These are phyloP conservation scores for Andrena minutula DNA, from an alignment of 2,888 invertebrate species.

Conservation along the genomic window DNA sequence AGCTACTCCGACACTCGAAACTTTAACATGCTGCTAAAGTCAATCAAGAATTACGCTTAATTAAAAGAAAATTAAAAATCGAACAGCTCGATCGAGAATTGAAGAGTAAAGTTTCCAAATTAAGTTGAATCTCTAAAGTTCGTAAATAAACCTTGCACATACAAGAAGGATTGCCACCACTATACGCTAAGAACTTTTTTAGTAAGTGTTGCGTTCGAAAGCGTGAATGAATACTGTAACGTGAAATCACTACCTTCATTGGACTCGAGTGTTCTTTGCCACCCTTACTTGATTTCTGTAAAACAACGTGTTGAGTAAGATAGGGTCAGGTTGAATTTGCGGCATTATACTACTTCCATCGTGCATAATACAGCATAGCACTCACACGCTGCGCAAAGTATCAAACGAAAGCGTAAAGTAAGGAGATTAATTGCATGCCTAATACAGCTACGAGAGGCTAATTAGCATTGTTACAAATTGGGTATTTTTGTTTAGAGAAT, in stretches of 20 bases:
- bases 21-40: constrained; percentile 14
- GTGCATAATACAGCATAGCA: constrained; percentile 34
- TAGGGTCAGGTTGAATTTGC: constrained; percentile 24
- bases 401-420: constrained; percentile 43
- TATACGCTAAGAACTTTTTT: neutral
- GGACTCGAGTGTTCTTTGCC: constrained; percentile 90
- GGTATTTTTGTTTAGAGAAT: neutral
- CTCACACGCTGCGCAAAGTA: constrained; percentile 32
- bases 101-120: constrained; percentile 1
- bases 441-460: constrained; percentile 17
- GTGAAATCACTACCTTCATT: constrained; percentile 88
- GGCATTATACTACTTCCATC: constrained; percentile 47
- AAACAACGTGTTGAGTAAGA: constrained; percentile 80
- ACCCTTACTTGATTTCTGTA: constrained; percentile 93
- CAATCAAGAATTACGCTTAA: neutral
- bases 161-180: neutral
- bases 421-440: constrained; percentile 35
- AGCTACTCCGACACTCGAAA: neutral
- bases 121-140: neutral
- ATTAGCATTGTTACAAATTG: neutral
- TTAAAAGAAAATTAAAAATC: too few relatives aligned
- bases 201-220: constrained; percentile 64
- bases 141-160: constrained; percentile 32
- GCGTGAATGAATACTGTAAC: constrained; percentile 72
- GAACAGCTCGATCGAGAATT: too few relatives aligned